Conservation (phyloP, 2,888 invertebrate genomes). For the Agrotis clavis region DNA sequence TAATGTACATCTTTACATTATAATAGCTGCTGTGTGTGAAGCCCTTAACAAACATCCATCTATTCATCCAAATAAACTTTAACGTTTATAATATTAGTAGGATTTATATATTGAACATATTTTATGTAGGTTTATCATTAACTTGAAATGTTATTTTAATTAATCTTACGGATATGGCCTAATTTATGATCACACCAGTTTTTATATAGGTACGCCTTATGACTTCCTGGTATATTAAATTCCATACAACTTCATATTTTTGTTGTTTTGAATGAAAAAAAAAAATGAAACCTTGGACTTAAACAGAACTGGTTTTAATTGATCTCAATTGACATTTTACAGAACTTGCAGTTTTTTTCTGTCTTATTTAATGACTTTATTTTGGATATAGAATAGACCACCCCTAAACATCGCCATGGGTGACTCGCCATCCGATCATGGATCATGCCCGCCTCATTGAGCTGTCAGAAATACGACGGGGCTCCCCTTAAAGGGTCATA, state of each 20-base stretch:
- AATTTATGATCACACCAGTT: conserved; percentile 17
- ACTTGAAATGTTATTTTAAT: background rate
- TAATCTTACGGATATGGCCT: background rate
- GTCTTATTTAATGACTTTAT: background rate
- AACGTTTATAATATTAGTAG: too few relatives aligned
- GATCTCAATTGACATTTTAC: conserved; percentile 32
- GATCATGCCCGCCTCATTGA: too few relatives aligned
- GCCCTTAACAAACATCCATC: too few relatives aligned
- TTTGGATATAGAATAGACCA: background rate
- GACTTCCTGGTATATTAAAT: conserved; percentile 45
- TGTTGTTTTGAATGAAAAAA: conserved; percentile 10
- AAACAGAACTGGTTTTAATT: conserved; percentile 48
- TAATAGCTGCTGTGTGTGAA: too few relatives aligned
- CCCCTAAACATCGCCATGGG: background rate
- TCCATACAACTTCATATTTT: conserved; percentile 15
- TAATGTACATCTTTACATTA: too few relatives aligned
- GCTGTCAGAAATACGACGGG: too few relatives aligned
- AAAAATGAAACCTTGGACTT: conserved; percentile 45
- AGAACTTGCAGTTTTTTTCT: background rate
- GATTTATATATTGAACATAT: too few relatives aligned
- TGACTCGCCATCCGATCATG: too few relatives aligned
- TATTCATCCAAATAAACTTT: too few relatives aligned
- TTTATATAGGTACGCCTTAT: background rate
- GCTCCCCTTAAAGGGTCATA: too few relatives aligned
- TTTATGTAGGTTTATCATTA: background rate